Conservation (phyloP, 1,140 invertebrate species). For the Drosophila willistoni region DNA sequence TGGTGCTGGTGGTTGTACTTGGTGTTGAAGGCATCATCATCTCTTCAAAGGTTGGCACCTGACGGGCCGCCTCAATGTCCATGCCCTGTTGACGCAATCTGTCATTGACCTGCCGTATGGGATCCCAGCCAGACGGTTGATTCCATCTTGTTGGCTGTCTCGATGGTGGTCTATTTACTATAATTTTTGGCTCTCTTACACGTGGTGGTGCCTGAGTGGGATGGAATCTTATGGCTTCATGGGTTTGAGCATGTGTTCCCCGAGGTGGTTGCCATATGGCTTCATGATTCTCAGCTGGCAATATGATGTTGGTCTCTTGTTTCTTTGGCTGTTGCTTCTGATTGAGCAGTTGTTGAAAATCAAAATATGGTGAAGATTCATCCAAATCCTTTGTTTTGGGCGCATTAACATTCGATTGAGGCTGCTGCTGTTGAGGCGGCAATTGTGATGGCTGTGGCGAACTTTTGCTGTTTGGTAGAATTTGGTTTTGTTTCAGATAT, state of each 20-base stretch:
- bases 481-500: too few relatives aligned
- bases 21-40: background rate
- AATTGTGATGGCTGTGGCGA: background rate
- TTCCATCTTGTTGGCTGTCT: background rate
- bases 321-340: background rate
- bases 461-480: background rate
- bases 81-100: conserved; percentile 57
- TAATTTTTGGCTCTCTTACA: conserved; percentile 15
- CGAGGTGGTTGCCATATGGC: background rate
- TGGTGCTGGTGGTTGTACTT: background rate
- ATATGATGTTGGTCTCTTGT: background rate
- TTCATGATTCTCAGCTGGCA: background rate
- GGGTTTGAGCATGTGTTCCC: background rate
- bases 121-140: background rate
- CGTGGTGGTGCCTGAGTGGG: background rate
- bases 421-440: background rate
- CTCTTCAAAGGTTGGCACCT: conserved; percentile 8
- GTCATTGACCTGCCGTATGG: conserved; percentile 54
- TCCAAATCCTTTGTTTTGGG: conserved; percentile 16
- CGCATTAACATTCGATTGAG: conserved; percentile 10
- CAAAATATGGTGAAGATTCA: conserved; percentile 22
- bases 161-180: conserved; percentile 31
- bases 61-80: conserved; percentile 42
- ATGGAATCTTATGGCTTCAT: background rate
- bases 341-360: conserved; percentile 29